Percentiles rank a stretch among this genome's conserved stretches.
Conservation (phyloP, 2,888 invertebrate species). For the Lasioglossum vierecki region DNA sequence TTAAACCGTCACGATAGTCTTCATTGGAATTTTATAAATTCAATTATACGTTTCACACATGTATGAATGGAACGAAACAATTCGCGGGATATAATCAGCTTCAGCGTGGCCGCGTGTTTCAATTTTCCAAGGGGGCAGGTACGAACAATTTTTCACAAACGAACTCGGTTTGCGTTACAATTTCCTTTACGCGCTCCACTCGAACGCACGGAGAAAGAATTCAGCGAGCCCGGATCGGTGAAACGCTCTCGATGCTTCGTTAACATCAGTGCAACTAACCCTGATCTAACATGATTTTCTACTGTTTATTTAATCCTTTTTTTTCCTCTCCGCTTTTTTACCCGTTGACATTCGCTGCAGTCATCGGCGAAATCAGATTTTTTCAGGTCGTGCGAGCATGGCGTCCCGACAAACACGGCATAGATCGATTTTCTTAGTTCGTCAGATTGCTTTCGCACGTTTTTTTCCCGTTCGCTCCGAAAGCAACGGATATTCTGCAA, state of each 20-base stretch:
- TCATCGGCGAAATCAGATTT: constrained; percentile 16
- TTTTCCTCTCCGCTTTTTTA: neutral
- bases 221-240: constrained; percentile 29
- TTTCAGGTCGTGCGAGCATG: neutral
- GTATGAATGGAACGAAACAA: neutral
- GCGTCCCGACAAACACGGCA: neutral
- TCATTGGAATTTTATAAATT: neutral
- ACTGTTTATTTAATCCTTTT: constrained; percentile 47
- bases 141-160: constrained; percentile 10
- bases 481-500: neutral
- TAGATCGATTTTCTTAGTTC: constrained; percentile 1
- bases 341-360: constrained; percentile 21
- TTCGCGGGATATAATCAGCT: neutral
- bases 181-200: constrained; percentile 35
- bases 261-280: constrained; percentile 54
- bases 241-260: constrained; percentile 52
- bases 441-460: neutral
- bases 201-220: constrained; percentile 25
- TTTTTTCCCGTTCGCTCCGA: neutral
- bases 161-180: constrained; percentile 26
- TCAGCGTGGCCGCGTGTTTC: neutral
- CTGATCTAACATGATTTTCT: constrained; percentile 45
- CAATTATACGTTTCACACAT: neutral
- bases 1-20: neutral
- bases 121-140: neutral